Percentiles rank a stretch among this genome's conserved stretches.
phyloP scores from a whole-genome alignment of 2,888 invertebrate genomes.

The Lepidocyrtoides sp. region DNA sequence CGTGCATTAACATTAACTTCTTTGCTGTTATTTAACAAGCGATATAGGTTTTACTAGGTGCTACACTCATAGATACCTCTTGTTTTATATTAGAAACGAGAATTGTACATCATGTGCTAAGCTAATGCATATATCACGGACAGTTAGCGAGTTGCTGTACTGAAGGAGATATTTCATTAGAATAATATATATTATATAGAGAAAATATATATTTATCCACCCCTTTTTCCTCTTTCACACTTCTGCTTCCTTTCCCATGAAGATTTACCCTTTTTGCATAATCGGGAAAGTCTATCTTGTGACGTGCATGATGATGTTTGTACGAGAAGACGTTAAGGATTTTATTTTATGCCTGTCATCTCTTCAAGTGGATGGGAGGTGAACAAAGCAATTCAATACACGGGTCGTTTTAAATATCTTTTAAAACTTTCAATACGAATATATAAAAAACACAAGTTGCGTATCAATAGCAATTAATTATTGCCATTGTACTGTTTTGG shows the following conservation, averaged over 20 bases:
- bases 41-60: no score
- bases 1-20: slow-evolving; percentile 1
- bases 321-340: slow-evolving; percentile 16
- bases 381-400: background rate
- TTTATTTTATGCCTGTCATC: background rate
- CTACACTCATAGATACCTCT: background rate
- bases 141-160: no score
- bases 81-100: background rate
- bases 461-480: background rate
- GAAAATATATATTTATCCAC: slow-evolving; percentile 59
- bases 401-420: background rate
- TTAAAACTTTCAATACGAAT: background rate
- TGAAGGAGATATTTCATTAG: slow-evolving; percentile 17
- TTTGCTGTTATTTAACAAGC: background rate
- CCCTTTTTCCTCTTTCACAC: slow-evolving; percentile 83
- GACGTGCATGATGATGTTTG: slow-evolving; percentile 51
- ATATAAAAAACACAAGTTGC: no score
- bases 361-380: background rate
- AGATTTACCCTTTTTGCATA: slow-evolving; percentile 86
- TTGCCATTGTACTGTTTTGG: no score
- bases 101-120: no score
- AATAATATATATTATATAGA: slow-evolving; percentile 11
- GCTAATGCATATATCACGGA: no score
- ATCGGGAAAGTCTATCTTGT: slow-evolving; percentile 85
- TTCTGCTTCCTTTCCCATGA: slow-evolving; percentile 85